A percentile compares a stretch with the other conserved stretches of the same genome.
Conservation (phyloP, 1,140 invertebrate genomes). For the Drosophila erecta region DNA sequence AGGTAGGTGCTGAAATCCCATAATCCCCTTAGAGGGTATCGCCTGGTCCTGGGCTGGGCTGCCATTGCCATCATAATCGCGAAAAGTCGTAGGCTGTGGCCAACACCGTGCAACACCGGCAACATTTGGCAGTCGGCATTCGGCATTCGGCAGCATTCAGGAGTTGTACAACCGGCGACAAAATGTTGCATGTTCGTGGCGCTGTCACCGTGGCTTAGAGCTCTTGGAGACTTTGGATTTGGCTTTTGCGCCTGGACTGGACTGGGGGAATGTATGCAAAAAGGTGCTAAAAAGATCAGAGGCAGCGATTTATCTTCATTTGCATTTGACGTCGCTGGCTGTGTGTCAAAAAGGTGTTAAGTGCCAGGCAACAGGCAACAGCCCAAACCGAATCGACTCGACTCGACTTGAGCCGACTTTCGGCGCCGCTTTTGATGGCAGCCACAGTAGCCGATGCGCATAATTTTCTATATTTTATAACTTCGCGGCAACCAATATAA, state of each 20-base stretch:
- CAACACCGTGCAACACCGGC: constrained; percentile 3
- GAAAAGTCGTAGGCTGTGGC: constrained; percentile 46
- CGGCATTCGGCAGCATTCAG: constrained; percentile 10
- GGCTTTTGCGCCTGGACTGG: constrained; percentile 1
- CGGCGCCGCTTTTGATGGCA: constrained; percentile 75
- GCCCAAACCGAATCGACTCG: constrained; percentile 19
- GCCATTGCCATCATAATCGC: constrained; percentile 51
- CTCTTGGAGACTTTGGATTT: constrained; percentile 15
- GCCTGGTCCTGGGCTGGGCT: constrained; percentile 27
- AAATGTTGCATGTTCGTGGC: constrained; percentile 80
- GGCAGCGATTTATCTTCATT: constrained; percentile 84
- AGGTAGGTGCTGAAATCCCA: constrained; percentile 36
- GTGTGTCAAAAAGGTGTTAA: constrained; percentile 83
- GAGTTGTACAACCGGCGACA: constrained; percentile 77
- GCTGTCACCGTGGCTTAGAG: constrained; percentile 57
- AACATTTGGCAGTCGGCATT: constrained; percentile 19
- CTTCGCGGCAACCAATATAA: constrained; percentile 54
- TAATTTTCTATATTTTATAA: constrained; percentile 82
- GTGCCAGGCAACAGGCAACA: constrained; percentile 59
- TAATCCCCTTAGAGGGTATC: constrained; percentile 49
- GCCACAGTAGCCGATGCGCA: constrained; percentile 69
- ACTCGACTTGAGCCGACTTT: constrained; percentile 27
- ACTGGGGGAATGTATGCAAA: constrained; percentile 69
- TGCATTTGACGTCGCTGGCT: constrained; percentile 81
- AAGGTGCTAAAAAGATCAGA: constrained; percentile 84